Evolutionary conservation across 2,113 vertebrate species (phyloP), one percentile per base, ranked within the genome.

Genomic region (Charina bottae): DNA sequence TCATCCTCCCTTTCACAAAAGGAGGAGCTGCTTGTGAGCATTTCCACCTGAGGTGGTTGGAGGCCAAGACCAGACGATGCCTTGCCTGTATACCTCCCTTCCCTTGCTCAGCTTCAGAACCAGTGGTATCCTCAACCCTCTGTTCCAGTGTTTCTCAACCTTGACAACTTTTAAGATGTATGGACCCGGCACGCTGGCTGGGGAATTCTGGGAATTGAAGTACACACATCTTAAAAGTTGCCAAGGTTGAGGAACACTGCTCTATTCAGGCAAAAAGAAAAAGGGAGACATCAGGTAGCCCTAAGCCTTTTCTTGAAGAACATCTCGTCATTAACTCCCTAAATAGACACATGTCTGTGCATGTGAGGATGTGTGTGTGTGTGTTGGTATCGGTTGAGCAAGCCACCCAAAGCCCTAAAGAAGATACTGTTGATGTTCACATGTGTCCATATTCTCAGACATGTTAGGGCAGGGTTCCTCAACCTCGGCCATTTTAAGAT

Each of bases 61-160:
- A 42, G 42, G 42, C 42, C 42, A 42, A 42, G 42, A 42, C 42
- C 42, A 42, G 42, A 42, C 94, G 89, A 56, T 84, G 88, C 94
- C 15, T 10, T 60, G 24, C 1, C 2, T 33, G 8, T 26, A 85
- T 7, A 64, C 37, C 23, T 12, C 19, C 60, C 8, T 26, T 8
- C 0, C 85, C 26, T 42, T 56, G 86, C 89, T 95, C 60, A 89
- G 55, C 90, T 7, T 68, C 89, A 91, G 49, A 87, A 8, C 49
- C 49, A 49, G 3, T 49, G 49, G 49, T 49, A 49, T 7, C 49
- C 49, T 49, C 49, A 49, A 49, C 49, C 49, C 6, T 49, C 4
- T 72, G 33, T 13, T 72, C 64, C 13, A 15, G 28, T 15, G 28
- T 72, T 33, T n/a, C 7, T 72, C n/a, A 33, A 33, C 13, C 5